Base-by-base conservation (phyloP, 1,140 invertebrate genomes). In the Onthophagus taurus region DNA sequence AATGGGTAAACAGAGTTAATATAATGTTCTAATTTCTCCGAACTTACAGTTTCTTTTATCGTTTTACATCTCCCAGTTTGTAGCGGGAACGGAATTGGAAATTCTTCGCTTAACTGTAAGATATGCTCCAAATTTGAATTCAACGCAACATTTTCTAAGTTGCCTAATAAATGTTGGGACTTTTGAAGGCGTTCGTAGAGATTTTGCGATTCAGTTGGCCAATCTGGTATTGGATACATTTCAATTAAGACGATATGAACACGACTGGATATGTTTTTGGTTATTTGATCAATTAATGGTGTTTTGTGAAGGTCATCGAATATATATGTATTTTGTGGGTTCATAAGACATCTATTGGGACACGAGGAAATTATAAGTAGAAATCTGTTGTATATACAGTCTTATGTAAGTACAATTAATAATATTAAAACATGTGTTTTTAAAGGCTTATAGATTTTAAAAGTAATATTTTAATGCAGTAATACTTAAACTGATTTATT, bases 1-100 rank as follows among this genome's bases (percentile, higher is more conserved):
- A 72, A 11, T 2, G 70, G 70, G 46, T 71, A 71, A 0, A 54
- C 59, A 0, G 69, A 71, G 47, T 71, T 70, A 5, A 67, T 64
- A 38, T 70, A 69, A 21, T 58, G 52, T 59, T 68, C 51, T 13
- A 64, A 37, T 14, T 60, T 51, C 8, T 58, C 38, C 38, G 43
- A 42, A 23, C 60, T 42, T n/a, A 66, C 59, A 12, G 51, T 45
- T 18, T 58, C 52, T 31, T 51, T 59, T 12, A 71, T 44, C 2
- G 53, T 49, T 19, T 51, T 48, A 45, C 60, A 65, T 38, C 60
- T 60, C 48, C 49, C 68, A 61, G 53, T 64, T 19, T 59, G 56
- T 20, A 68, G 55, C 9, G 69, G 67, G 44, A 71, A 70, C 13
- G 58, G 45, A 3, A 64, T 48, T 4, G 67, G 65, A 49, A 70